Evolutionary conservation across 1,140 invertebrate genomes (phyloP), one percentile per base, ranked within the genome.

Genomic region (Andrena cerasifolii): DNA sequence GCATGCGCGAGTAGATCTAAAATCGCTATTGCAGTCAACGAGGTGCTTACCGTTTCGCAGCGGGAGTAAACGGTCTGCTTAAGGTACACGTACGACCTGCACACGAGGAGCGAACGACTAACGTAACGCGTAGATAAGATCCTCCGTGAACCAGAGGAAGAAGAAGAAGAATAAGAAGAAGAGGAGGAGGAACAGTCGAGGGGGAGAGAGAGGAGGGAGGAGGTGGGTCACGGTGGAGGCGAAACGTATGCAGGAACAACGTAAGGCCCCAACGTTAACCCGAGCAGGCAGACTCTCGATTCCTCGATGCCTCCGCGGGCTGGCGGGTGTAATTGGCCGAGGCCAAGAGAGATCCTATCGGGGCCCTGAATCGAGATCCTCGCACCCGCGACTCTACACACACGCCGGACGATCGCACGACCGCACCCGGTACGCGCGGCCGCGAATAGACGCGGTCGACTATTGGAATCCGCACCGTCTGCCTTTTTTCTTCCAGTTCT

Each of bases 41-140:
- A 77, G 82, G 78, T 80, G 83, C 72, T 77, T 72, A 79, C 82
- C 66, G 81, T 84, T 84, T 84, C 66, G 76, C 81, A 67, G 59
- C 81, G 56, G 67, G 82, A 77, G 66, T 77, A 83, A 84, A 84
- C 82, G 82, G 82, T 77, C 67, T 75, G 71, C 53, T 63, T 80
- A 72, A 49, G 63, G 75, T 56, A 83, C 73, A 82, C 75, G 54
- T 65, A 78, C 58, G 62, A 80, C 66, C 66, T 71, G 58, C 84
- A 82, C 81, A 82, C 81, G 82, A 72, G 79, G 59, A 73, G 45
- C 63, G 72, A 82, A 66, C 67, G 74, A 77, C 76, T 86, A 87
- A 84, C 83, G 79, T 86, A 86, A 84, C 82, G 71, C 85, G 85
- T 77, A 86, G 87, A 88, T 88, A 88, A 88, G 86, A 88, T 88